Evolutionary conservation across 2,113 vertebrate species (phyloP).

Genomic region (Cyrtonyx montezumae): DNA sequence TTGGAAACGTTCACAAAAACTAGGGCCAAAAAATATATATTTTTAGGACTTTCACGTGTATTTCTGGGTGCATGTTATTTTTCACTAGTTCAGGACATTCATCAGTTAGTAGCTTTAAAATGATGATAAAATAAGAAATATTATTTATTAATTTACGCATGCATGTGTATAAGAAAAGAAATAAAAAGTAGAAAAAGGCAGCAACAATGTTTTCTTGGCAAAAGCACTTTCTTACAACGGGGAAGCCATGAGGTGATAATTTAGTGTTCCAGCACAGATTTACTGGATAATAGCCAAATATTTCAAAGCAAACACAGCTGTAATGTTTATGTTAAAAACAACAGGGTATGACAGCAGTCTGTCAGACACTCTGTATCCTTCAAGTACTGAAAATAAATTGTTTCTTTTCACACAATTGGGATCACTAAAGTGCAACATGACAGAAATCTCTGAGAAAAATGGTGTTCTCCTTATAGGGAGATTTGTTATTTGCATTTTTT

Average conservation of each 20-base stretch:
- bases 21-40: neutral
- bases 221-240: slow-evolving; percentile 59
- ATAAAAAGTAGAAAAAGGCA: slow-evolving; percentile 46
- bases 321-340: slow-evolving; percentile 83
- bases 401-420: slow-evolving; percentile 66
- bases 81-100: neutral
- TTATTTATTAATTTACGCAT: too few relatives aligned
- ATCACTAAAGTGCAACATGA: slow-evolving; percentile 65
- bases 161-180: neutral
- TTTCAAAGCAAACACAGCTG: slow-evolving; percentile 80
- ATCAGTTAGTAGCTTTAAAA: slow-evolving; percentile 41
- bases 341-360: slow-evolving; percentile 77
- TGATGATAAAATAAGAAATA: slow-evolving; percentile 13
- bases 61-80: neutral
- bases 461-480: neutral
- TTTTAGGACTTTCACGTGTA: neutral
- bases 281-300: slow-evolving; percentile 75
- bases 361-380: slow-evolving; percentile 72
- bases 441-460: slow-evolving; percentile 69
- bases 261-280: slow-evolving; percentile 65
- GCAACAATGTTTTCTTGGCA: slow-evolving; percentile 47
- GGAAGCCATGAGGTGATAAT: slow-evolving; percentile 72
- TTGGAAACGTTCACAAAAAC: neutral
- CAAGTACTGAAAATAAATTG: slow-evolving; percentile 77
- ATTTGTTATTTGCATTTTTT: slow-evolving; percentile 9